These are phyloP conservation scores for Tinea semifulvella DNA, from an alignment of 2,888 invertebrate species.

Conservation along the genomic window DNA sequence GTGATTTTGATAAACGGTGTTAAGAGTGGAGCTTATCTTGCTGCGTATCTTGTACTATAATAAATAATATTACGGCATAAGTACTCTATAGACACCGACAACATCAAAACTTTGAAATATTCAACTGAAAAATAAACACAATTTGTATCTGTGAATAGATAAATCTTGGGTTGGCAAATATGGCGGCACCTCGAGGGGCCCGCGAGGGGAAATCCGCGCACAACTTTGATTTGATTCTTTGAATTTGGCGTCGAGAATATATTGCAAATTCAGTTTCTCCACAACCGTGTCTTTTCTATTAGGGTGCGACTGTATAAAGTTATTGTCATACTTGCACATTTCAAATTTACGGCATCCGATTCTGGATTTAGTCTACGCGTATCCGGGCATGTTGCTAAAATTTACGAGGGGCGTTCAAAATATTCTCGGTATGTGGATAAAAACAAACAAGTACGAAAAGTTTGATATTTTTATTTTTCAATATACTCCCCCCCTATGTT, in stretches of 20 bases:
- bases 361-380: too few species aligned
- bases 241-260: slow-evolving; percentile 42
- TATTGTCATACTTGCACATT: slow-evolving; percentile 7
- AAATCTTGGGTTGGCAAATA: slow-evolving; percentile 42
- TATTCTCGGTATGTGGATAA: too few species aligned
- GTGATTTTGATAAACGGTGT: too few species aligned
- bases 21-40: too few species aligned
- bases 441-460: too few species aligned
- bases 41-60: too few species aligned
- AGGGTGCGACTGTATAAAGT: slow-evolving; percentile 6
- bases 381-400: too few species aligned
- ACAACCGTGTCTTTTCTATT: slow-evolving; percentile 12
- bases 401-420: too few species aligned
- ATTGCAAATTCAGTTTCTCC: slow-evolving; percentile 40
- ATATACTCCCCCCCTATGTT: too few species aligned
- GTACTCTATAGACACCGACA: too few species aligned
- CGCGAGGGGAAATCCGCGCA: slow-evolving; percentile 34
- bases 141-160: slow-evolving; percentile 44
- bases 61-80: too few species aligned
- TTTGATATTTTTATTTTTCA: too few species aligned
- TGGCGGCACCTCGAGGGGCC: slow-evolving; percentile 31
- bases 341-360: slow-evolving; percentile 1
- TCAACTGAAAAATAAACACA: slow-evolving; percentile 47
- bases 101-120: slow-evolving; percentile 29
- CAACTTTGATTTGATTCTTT: slow-evolving; percentile 50